Evolutionary conservation across 2,888 invertebrate genomes (phyloP).

Genomic region (Mesorhabditis spiculigera): DNA sequence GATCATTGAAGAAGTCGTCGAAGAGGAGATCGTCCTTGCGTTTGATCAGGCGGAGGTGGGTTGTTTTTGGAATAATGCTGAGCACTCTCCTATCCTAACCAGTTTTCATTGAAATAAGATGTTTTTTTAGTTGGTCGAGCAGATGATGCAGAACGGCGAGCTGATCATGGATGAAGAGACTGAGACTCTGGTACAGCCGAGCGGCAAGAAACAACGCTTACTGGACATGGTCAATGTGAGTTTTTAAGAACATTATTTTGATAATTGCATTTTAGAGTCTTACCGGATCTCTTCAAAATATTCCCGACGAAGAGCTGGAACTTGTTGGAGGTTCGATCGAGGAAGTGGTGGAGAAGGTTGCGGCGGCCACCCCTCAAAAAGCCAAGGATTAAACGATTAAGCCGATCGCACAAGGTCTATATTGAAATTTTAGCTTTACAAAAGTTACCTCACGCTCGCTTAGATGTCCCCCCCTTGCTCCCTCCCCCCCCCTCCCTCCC

Average conservation of each 20-base stretch:
- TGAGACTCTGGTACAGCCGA: neutral
- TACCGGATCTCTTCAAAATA: too few relatives aligned
- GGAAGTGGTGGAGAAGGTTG: slow-evolving; percentile 2
- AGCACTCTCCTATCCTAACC: neutral
- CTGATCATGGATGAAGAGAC: slow-evolving; percentile 1
- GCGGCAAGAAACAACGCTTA: neutral
- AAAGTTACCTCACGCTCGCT: too few relatives aligned
- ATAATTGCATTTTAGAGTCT: neutral
- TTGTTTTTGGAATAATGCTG: neutral
- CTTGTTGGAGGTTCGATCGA: slow-evolving; percentile 1
- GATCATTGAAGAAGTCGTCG: neutral
- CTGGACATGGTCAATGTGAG: neutral
- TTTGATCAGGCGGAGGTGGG: neutral
- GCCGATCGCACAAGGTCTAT: too few relatives aligned
- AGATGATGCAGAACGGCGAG: slow-evolving; percentile 4
- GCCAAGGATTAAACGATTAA: too few relatives aligned
- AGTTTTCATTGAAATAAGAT: neutral
- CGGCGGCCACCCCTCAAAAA: too few relatives aligned
- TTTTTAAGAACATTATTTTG: neutral
- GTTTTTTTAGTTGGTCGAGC: neutral
- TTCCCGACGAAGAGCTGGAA: neutral
- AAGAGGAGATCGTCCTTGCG: neutral
- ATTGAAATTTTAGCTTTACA: too few relatives aligned
- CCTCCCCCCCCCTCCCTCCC: too few relatives aligned
- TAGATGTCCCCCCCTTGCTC: too few relatives aligned